Base-by-base conservation (phyloP, 2,888 invertebrate genomes). In the Dolichopus griseipennis region DNA sequence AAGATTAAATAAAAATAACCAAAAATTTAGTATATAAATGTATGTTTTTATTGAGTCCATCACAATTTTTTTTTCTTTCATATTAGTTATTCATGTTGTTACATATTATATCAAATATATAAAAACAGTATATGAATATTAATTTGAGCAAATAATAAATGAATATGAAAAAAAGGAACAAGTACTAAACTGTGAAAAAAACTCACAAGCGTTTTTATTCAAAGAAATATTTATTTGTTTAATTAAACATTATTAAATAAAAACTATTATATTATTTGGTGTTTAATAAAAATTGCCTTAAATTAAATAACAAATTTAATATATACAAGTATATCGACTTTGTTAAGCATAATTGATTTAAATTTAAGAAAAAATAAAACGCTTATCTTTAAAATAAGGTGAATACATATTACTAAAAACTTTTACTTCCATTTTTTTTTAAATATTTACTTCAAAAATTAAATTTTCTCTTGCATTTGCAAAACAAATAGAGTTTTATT, bases 121-220 rank as follows among this genome's bases (percentile, higher is more conserved):
- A 63, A 33, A 65, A 27, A 63, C 65, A 21, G 33, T n/a, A n/a
- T n/a, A n/a, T n/a, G n/a, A n/a, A n/a, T n/a, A n/a, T 62, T 61
- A 67, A 66, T 52, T 62, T 62, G 33, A 65, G 66, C 61, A 67
- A 63, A 20, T 21, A 65, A 66, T n/a, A 65, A 66, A 64, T 34
- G 20, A 69, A 70, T 75, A 74, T 72, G 75, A 64, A 37, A 34
- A 64, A 64, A 52, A 52, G 52, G 52, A 52, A 41, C 2, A 12
- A 52, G 4, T 18, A n/a, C n/a, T n/a, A 41, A 52, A 52, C 18
- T 52, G 52, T 52, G 52, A 52, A 52, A 65, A 72, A 71, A 76
- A 77, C 74, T 78, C 77, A 79, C 81, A 81, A 81, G 81, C 81
- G 81, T 81, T 81, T 81, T 81, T 80, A 81, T 77, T 80, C 81